Base-by-base conservation (phyloP, 1,140 invertebrate genomes). In the Dufourea novaeangliae region DNA sequence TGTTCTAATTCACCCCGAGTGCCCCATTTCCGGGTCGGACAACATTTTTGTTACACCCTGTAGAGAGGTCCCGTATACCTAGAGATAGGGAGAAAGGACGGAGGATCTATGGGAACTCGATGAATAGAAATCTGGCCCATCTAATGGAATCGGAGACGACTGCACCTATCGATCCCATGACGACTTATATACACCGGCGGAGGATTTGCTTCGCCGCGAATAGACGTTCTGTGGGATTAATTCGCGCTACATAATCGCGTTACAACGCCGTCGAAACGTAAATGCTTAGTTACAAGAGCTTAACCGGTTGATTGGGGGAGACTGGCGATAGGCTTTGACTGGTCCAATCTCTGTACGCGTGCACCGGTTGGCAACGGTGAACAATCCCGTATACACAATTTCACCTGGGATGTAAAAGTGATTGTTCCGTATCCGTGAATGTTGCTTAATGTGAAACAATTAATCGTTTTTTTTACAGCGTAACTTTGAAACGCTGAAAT, bases 271-370 rank as follows among this genome's bases (percentile, higher is more conserved):
- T 32, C 44, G 74, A 61, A 62, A 63, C 74, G 80, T 78, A 68
- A 54, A 68, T 52, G 80, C 63, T 66, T 71, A 62, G 52, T 59
- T 78, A 39, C 69, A 72, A 70, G 22, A 50, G 67, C 32, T 78
- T 82, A 69, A 78, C 54, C 41, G 27, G 46, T 54, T 67, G 63
- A 62, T 46, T 67, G 59, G 50, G 61, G 54, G 32, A 41, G 56
- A 64, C 64, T 25, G 59, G 50, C 63, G 62, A 83, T 81, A 66
- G 70, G 77, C 71, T 82, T 79, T 63, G 39, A 46, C 54, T 66
- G n/a, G 46, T 17, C 54, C n/a, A 17, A 6, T 50, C 5, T 50
- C 17, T n/a, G 5, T 7, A 7, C 11, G 25, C 34, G 27, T 27
- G 46, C 56, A 22, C 37, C 59, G 25, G 27, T 62, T 39, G 5